Conservation (phyloP, 2,888 invertebrate species). For the Trissolcus brochymenae region DNA sequence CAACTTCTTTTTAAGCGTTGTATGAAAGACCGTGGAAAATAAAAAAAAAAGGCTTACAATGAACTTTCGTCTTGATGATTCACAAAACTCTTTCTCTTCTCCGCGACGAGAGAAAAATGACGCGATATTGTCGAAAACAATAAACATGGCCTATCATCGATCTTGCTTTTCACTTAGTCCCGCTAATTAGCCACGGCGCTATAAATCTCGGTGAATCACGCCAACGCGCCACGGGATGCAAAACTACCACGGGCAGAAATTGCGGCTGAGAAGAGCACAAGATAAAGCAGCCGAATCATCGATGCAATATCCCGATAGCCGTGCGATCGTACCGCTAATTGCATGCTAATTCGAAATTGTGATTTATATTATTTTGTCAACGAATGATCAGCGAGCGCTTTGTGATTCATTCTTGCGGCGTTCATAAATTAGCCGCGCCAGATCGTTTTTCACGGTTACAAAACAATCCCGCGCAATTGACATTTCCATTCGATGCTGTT, state of each 20-base stretch:
- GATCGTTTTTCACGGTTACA: constrained; percentile 19
- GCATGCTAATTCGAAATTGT: constrained; percentile 45
- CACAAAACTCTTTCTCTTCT: constrained; percentile 32
- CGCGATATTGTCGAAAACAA: constrained; percentile 28
- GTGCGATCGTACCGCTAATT: constrained; percentile 43
- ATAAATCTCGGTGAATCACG: constrained; percentile 41
- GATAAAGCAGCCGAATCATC: constrained; percentile 38
- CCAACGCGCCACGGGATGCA: constrained; percentile 4
- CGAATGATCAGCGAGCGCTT: constrained; percentile 26
- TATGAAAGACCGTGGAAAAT: constrained; percentile 15
- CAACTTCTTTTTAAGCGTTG: constrained; percentile 31
- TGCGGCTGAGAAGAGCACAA: constrained; percentile 21
- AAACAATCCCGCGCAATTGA: constrained; percentile 28
- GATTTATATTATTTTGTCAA: constrained; percentile 45
- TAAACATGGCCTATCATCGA: constrained; percentile 29
- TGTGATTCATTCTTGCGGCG: constrained; percentile 19
- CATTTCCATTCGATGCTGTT: constrained; percentile 34
- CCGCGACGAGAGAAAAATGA: constrained; percentile 11
- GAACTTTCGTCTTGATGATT: too few species aligned
- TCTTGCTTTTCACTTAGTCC: constrained; percentile 25
- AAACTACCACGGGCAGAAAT: constrained; percentile 13
- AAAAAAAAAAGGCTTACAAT: constrained; percentile 8
- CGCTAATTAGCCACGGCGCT: constrained; percentile 25
- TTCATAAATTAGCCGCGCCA: constrained; percentile 30
- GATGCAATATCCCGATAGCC: constrained; percentile 31